Conservation (phyloP, 2,888 invertebrate species). For the Cerceris rybyensis region DNA sequence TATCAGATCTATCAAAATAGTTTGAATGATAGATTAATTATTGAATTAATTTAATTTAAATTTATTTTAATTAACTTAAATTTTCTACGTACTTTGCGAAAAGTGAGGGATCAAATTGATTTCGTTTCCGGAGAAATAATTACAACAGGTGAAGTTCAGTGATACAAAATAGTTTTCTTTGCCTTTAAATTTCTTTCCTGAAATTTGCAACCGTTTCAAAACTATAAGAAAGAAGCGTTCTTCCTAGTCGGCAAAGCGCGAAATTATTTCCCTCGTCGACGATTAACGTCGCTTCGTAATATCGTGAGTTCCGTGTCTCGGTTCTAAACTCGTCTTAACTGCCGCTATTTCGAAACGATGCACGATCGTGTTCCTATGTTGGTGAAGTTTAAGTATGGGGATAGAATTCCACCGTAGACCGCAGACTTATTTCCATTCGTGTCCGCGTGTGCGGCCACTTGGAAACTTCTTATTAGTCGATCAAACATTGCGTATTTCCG, state of each 20-base stretch:
- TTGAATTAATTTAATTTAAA: no score
- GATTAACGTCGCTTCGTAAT: neutral
- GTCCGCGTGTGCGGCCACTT: conserved; percentile 7
- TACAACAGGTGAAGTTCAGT: no score
- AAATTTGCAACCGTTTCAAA: neutral
- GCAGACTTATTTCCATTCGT: conserved; percentile 27
- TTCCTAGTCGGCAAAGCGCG: neutral
- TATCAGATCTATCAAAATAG: no score
- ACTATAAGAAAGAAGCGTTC: neutral
- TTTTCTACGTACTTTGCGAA: no score
- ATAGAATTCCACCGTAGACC: conserved; percentile 1
- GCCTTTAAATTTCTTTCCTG: neutral
- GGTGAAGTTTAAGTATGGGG: neutral
- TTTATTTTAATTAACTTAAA: no score
- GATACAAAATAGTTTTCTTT: neutral
- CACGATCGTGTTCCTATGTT: neutral
- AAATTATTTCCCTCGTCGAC: neutral
- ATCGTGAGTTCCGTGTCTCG: neutral
- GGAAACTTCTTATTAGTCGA: conserved; percentile 23
- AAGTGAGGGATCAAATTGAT: no score
- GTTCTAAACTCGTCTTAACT: neutral
- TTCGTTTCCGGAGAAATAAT: no score
- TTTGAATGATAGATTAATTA: no score
- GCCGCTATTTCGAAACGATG: neutral
- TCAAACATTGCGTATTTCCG: conserved; percentile 8